phyloP scores from a whole-genome alignment of 2,888 invertebrate genomes.

The Drymonia ruficornis region DNA sequence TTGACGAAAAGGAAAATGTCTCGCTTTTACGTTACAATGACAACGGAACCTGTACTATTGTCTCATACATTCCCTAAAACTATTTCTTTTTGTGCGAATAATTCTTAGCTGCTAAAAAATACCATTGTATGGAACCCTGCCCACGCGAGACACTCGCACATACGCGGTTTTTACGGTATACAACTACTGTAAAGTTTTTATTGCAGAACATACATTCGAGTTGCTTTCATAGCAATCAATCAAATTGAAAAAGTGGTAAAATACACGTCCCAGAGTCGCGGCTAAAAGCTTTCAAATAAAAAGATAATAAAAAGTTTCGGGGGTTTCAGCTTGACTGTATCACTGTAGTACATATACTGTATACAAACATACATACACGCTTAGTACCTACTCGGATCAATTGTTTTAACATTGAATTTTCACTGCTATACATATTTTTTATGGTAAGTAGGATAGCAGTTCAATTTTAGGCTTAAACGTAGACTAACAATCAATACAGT shows the following conservation, averaged over 20 bases:
- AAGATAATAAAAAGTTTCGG: not conserved
- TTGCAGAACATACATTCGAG: not conserved
- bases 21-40: too few relatives aligned
- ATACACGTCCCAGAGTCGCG: not conserved
- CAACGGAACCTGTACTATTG: too few relatives aligned
- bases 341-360: not conserved
- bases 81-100: too few relatives aligned
- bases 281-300: not conserved
- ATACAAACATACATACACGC: not conserved
- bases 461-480: not conserved
- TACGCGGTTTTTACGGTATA: not conserved
- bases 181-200: not conserved
- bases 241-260: not conserved
- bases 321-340: not conserved
- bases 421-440: too few relatives aligned
- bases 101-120: too few relatives aligned
- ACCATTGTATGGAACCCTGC: not conserved
- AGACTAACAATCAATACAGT: conserved; percentile 11
- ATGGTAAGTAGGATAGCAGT: too few relatives aligned
- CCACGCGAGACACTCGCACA: not conserved
- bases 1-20: too few relatives aligned
- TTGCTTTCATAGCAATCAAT: not conserved
- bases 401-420: not conserved
- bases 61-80: too few relatives aligned
- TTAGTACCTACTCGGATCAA: too few relatives aligned